Percentiles rank a stretch among this genome's conserved stretches.
These are phyloP conservation scores for Egretta garzetta DNA, from an alignment of 2,113 vertebrate species.

Conservation along the genomic window DNA sequence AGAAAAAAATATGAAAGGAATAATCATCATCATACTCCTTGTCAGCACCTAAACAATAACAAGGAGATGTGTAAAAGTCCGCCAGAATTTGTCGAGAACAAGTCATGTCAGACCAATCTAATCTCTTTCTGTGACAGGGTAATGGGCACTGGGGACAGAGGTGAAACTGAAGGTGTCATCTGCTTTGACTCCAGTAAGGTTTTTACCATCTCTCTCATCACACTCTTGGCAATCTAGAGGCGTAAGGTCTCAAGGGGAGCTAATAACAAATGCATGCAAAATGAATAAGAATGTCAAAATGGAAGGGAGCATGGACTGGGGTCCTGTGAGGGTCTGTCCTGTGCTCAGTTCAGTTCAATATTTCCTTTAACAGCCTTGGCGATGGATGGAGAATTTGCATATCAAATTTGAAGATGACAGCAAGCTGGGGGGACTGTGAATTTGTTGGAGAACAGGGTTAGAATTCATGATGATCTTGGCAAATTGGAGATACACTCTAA, in stretches of 20 bases:
- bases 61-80: not conserved
- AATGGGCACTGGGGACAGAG: not conserved
- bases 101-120: not conserved
- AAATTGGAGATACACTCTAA: not conserved
- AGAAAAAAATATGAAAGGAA: not conserved
- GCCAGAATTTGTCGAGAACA: not conserved
- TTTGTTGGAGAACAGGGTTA: not conserved
- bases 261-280: not conserved
- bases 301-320: not conserved
- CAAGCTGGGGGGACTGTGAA: not conserved
- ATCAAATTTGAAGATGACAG: conserved; percentile 21
- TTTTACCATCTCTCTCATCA: not conserved
- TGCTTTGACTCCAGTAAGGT: not conserved
- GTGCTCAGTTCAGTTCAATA: not conserved
- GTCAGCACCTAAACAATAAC: not conserved
- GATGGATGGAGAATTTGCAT: conserved; percentile 11
- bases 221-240: not conserved
- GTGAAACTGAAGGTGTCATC: conserved; percentile 4
- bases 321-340: not conserved
- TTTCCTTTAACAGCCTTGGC: conserved; percentile 7
- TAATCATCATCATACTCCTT: not conserved
- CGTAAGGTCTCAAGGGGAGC: not conserved
- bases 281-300: not conserved
- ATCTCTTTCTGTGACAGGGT: not conserved
- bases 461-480: conserved; percentile 28